Percentiles rank a stretch among this genome's conserved stretches.
These are phyloP conservation scores for Platycercus adscitus DNA, from an alignment of 2,113 vertebrate genomes.

Conservation along the genomic window DNA sequence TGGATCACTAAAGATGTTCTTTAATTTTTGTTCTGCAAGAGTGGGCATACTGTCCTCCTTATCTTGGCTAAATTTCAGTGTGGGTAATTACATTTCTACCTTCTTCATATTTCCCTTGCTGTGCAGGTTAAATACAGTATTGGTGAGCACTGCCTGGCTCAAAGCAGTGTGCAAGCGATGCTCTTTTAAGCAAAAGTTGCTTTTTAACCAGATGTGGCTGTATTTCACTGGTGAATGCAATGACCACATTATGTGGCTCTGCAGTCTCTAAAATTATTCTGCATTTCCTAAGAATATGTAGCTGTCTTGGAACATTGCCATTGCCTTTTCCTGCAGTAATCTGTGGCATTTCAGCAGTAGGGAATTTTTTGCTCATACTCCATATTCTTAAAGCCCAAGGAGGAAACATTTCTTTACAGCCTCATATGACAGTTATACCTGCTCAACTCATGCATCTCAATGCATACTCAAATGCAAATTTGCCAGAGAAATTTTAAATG, in stretches of 20 bases:
- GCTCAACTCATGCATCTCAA: neutral
- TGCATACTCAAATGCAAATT: neutral
- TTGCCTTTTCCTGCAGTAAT: neutral
- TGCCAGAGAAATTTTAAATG: neutral
- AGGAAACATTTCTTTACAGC: neutral
- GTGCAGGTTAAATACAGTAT: neutral
- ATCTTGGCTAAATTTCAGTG: neutral
- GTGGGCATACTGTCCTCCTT: neutral
- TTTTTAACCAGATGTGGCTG: neutral
- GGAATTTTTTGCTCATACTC: neutral
- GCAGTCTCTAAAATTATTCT: neutral
- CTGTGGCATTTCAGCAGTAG: neutral
- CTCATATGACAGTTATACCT: neutral
- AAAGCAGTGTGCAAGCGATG: neutral
- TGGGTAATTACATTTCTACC: neutral
- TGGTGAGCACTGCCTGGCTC: neutral
- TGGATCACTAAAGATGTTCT: neutral
- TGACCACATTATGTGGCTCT: neutral
- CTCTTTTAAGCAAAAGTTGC: neutral
- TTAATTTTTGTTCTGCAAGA: neutral
- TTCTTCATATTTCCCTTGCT: neutral
- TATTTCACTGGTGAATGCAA: neutral
- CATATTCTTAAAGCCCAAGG: neutral
- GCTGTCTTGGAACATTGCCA: neutral
- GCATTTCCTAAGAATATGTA: fast-evolving